These are phyloP conservation scores for Megalops cyprinoides DNA, from an alignment of 2,797 vertebrate species.

Conservation along the genomic window DNA sequence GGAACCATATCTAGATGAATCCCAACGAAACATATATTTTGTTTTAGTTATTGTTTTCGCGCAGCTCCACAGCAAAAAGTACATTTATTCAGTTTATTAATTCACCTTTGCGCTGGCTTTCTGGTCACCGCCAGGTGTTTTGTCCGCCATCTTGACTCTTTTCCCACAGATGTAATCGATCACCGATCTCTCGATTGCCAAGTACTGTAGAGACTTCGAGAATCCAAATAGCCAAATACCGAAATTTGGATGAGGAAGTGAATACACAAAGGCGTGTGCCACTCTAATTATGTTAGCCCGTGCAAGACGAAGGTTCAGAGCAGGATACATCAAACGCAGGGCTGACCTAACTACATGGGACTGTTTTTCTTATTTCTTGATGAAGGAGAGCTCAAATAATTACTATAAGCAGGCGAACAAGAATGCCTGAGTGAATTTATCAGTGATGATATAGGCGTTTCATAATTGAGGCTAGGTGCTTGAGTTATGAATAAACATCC, in stretches of 20 bases:
- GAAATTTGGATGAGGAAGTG: slow-evolving; percentile 11
- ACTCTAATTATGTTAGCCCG: no score
- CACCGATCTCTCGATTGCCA: slow-evolving; percentile 62
- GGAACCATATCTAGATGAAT: neutral
- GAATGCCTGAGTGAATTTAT: no score
- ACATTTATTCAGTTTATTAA: slow-evolving; percentile 33
- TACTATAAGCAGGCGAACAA: no score
- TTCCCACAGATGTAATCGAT: slow-evolving; percentile 70
- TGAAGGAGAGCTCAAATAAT: no score
- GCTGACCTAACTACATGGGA: no score
- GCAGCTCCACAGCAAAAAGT: neutral
- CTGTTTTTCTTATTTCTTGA: no score
- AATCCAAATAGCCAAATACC: slow-evolving; percentile 16
- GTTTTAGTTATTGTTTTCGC: neutral
- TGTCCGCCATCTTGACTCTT: slow-evolving; percentile 93
- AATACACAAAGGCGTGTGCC: no score
- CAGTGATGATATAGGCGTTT: no score
- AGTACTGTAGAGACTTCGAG: neutral
- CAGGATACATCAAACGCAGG: no score
- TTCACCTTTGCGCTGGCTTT: slow-evolving; percentile 93
- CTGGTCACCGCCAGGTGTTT: slow-evolving; percentile 89
- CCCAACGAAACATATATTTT: neutral
- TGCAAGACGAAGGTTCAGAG: no score
- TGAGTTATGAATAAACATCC: no score
- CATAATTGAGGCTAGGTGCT: no score